Evolutionary conservation across 2,888 invertebrate genomes (phyloP).

Genomic region (Synergus umbraculus): DNA sequence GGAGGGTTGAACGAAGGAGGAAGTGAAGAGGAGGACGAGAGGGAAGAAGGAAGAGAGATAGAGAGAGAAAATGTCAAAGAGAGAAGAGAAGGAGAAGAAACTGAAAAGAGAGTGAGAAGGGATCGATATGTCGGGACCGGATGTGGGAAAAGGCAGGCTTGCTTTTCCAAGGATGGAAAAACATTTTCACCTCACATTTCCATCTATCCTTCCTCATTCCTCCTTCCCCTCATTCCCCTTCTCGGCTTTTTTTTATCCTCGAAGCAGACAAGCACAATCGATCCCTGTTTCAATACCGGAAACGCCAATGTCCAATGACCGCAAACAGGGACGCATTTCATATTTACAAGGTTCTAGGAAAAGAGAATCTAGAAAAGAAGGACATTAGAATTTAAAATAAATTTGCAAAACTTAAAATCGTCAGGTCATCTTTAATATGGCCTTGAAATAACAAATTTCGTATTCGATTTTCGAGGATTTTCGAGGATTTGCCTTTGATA

Average conservation of each 20-base stretch:
- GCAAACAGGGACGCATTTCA: conserved; percentile 16
- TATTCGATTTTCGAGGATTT: not conserved
- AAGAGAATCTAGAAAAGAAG: not conserved
- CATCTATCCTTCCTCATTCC: not conserved
- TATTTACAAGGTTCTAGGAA: not conserved
- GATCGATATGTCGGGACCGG: conserved; percentile 42
- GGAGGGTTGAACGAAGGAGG: conserved; percentile 6
- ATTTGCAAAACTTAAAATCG: not conserved
- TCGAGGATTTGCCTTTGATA: not conserved
- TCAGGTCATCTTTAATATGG: not conserved
- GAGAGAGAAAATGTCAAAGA: not conserved
- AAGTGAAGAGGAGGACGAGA: conserved; percentile 11
- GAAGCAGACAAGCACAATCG: conserved; percentile 24
- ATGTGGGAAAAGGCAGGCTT: conserved; percentile 14
- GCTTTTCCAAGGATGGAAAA: conserved; percentile 15
- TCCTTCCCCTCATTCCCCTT: not conserved
- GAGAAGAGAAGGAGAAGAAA: not conserved
- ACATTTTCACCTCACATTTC: conserved; percentile 37
- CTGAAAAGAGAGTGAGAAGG: not conserved
- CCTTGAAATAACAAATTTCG: not conserved
- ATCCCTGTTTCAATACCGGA: conserved; percentile 35
- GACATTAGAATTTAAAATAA: not conserved
- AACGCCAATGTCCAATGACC: conserved; percentile 30
- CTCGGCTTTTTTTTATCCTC: conserved; percentile 8
- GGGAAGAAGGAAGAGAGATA: not conserved